A percentile compares a stretch with the other conserved stretches of the same genome.
Evolutionary conservation across 2,888 invertebrate species (phyloP).

Genomic region (Netelia fuscicornis): DNA sequence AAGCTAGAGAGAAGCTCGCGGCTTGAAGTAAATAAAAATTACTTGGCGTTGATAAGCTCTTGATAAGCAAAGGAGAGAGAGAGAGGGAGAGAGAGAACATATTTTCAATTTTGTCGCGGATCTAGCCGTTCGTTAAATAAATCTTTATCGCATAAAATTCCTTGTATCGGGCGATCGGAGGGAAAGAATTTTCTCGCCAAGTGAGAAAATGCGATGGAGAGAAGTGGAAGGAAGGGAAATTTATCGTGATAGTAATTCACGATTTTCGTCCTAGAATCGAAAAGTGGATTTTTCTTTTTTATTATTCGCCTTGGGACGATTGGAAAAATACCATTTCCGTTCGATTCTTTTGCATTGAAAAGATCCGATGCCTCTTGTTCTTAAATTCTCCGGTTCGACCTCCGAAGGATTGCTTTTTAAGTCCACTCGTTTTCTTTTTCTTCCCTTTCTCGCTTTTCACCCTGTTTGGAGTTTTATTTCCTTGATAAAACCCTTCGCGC

Average conservation of each 20-base stretch:
- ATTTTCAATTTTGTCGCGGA: slow-evolving; percentile 19
- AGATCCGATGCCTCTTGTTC: slow-evolving; percentile 27
- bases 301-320: neutral
- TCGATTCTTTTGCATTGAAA: neutral
- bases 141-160: slow-evolving; percentile 59
- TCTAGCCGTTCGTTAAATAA: slow-evolving; percentile 56
- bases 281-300: slow-evolving; percentile 15
- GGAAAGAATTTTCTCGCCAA: neutral
- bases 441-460: slow-evolving; percentile 3
- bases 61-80: neutral
- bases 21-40: slow-evolving; percentile 23
- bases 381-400: slow-evolving; percentile 37
- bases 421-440: slow-evolving; percentile 8
- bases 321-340: slow-evolving; percentile 32
- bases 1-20: neutral
- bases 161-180: neutral
- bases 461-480: slow-evolving; percentile 6
- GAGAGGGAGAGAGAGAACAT: neutral
- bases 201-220: neutral
- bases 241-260: slow-evolving; percentile 4
- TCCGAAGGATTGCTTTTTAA: slow-evolving; percentile 54
- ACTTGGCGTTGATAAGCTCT: neutral
- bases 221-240: slow-evolving; percentile 11
- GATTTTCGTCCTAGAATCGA: slow-evolving; percentile 33
- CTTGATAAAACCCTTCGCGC: slow-evolving; percentile 32